These are phyloP conservation scores for Caprella mutica DNA, from an alignment of 2,888 invertebrate species.

Conservation along the genomic window DNA sequence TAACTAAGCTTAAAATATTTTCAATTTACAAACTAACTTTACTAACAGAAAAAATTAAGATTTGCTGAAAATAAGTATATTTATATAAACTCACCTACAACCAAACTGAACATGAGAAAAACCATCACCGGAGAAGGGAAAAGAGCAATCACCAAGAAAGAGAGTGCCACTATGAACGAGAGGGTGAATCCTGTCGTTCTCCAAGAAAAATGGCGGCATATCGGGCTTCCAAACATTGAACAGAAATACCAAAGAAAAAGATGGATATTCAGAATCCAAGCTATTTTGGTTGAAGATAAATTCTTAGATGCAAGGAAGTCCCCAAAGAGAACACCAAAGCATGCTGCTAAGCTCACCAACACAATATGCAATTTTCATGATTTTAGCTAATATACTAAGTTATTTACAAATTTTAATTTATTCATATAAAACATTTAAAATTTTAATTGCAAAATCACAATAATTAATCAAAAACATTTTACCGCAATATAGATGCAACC, in stretches of 20 bases:
- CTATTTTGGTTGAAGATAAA: slow-evolving; percentile 10
- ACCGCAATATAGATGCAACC: no score
- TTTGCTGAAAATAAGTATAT: no score
- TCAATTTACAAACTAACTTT: no score
- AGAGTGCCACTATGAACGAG: background rate
- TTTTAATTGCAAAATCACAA: no score
- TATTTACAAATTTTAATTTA: no score
- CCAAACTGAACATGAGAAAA: slow-evolving; percentile 8
- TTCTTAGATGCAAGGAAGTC: slow-evolving; percentile 6
- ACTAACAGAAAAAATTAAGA: background rate
- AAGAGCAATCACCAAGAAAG: slow-evolving; percentile 5
- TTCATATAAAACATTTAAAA: no score
- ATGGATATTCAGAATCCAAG: slow-evolving; percentile 22
- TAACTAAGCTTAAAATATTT: no score
- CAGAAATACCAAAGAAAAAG: slow-evolving; percentile 14
- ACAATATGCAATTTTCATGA: no score
- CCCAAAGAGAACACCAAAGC: slow-evolving; percentile 15
- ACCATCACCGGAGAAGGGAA: slow-evolving; percentile 8
- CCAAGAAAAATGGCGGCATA: slow-evolving; percentile 13
- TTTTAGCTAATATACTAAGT: no score
- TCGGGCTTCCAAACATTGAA: background rate
- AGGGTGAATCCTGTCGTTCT: slow-evolving; percentile 2
- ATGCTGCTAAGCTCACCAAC: slow-evolving; percentile 5
- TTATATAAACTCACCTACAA: slow-evolving; percentile 10
- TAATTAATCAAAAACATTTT: no score